These are phyloP conservation scores for Molossus molossus DNA, from an alignment of 2,797 vertebrate genomes.

Conservation along the genomic window DNA sequence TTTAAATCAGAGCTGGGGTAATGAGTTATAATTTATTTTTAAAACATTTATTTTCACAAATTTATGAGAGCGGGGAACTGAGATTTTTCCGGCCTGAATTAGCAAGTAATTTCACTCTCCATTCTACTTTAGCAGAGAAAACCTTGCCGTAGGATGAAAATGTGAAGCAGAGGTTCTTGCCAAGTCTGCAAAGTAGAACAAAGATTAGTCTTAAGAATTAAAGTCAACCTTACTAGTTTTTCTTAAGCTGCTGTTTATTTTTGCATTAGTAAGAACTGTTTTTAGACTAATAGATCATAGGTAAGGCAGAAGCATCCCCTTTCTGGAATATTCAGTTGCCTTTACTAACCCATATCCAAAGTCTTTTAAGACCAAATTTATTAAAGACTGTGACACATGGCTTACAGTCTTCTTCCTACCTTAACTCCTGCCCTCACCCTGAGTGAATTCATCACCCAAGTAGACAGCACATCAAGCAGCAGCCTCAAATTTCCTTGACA, in stretches of 20 bases:
- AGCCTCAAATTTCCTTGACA: background rate
- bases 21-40: conserved; percentile 70
- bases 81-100: conserved; percentile 65
- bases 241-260: conserved; percentile 60
- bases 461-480: background rate
- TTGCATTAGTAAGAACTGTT: conserved; percentile 47
- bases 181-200: conserved; percentile 45
- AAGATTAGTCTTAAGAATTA: conserved; percentile 65
- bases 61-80: background rate
- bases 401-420: conserved; percentile 42
- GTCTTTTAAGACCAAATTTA: conserved; percentile 62
- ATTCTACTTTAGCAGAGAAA: conserved; percentile 54
- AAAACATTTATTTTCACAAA: conserved; percentile 64
- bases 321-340: background rate
- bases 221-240: conserved; percentile 57
- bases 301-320: background rate
- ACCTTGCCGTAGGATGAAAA: conserved; percentile 64
- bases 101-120: conserved; percentile 67
- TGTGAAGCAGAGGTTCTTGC: conserved; percentile 60
- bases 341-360: conserved; percentile 37
- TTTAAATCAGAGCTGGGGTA: conserved; percentile 61
- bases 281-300: conserved; percentile 39
- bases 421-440: background rate
- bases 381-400: conserved; percentile 32
- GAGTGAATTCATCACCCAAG: background rate